These are phyloP conservation scores for Peromyscus californicus DNA, from an alignment of 2,113 vertebrate genomes.

Conservation along the genomic window DNA sequence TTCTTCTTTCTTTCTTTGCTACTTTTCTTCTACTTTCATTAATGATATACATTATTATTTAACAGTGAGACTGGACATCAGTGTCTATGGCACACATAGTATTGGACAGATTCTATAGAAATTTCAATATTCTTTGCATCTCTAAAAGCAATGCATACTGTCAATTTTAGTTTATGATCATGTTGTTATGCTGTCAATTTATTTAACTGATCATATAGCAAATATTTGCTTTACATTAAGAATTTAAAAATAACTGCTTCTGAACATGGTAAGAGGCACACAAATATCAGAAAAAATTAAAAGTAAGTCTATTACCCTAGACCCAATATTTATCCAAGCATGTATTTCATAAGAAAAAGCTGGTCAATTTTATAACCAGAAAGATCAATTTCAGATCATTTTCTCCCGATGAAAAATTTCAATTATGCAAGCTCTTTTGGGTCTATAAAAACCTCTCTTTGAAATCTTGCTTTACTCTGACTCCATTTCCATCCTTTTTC, in stretches of 20 bases:
- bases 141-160: not conserved
- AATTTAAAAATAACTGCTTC: slow-evolving; percentile 39
- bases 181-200: not conserved
- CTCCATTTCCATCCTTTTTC: slow-evolving; percentile 72
- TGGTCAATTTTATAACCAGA: slow-evolving; percentile 72
- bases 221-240: not conserved
- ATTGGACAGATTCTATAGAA: not conserved
- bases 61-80: not conserved
- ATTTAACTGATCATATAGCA: not conserved
- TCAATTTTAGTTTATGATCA: not conserved
- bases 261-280: not conserved
- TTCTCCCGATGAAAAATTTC: slow-evolving; percentile 74
- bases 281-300: slow-evolving; percentile 34
- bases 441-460: slow-evolving; percentile 60
- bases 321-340: slow-evolving; percentile 64
- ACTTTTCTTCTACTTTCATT: not conserved
- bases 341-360: slow-evolving; percentile 70
- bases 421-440: slow-evolving; percentile 73
- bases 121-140: not conserved
- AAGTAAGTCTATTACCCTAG: slow-evolving; percentile 26
- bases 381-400: slow-evolving; percentile 80
- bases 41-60: not conserved
- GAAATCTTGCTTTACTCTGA: slow-evolving; percentile 37
- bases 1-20: not conserved
- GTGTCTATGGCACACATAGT: not conserved